Evolutionary conservation across 2,797 vertebrate species (phyloP), one percentile per base, ranked within the genome.

Genomic region (Antrozous pallidus): DNA sequence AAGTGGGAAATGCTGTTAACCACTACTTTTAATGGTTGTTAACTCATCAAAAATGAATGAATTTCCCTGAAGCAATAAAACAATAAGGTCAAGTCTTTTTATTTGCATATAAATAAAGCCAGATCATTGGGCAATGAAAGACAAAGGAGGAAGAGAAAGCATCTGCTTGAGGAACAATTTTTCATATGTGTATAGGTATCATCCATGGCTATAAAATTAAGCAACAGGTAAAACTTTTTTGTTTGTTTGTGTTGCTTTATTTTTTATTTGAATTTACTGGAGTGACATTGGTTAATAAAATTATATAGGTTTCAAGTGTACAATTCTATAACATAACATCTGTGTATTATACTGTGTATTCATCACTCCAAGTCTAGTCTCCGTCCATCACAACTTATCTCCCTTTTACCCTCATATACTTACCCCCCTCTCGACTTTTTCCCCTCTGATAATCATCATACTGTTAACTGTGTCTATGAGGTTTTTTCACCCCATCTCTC

Each of bases 61-160:
- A 83, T 88, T 94, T 91, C 49, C 70, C 51, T 80, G 47, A 8
- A 58, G 58, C 67, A 89, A 69, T 77, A 75, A 94, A 92, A 87
- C 17, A 79, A n/a, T 28, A 71, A 94, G 71, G 6, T 36, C 31
- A 85, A 58, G 54, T 69, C 20, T 90, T 92, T 89, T 88, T 74
- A 82, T 78, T 91, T 87, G 83, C 33, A 91, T 67, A 94, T 79
- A 95, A 78, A 89, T 75, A 93, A 96, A 88, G 28, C 22, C 61
- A 91, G 71, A 6, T 77, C 18, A 6, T 45, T 56, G 28, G 67
- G 22, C 61, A 28, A 31, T 36, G 88, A 86, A 81, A 90, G 40
- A 87, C 16, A 63, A 80, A 90, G 17, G 14, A 67, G 67, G 33
- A 40, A 80, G 80, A 74, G n/a, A 86, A 10, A 87, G 16, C 4